These are phyloP conservation scores for Rhinophrynus dorsalis DNA, from an alignment of 2,797 vertebrate genomes.

Conservation along the genomic window DNA sequence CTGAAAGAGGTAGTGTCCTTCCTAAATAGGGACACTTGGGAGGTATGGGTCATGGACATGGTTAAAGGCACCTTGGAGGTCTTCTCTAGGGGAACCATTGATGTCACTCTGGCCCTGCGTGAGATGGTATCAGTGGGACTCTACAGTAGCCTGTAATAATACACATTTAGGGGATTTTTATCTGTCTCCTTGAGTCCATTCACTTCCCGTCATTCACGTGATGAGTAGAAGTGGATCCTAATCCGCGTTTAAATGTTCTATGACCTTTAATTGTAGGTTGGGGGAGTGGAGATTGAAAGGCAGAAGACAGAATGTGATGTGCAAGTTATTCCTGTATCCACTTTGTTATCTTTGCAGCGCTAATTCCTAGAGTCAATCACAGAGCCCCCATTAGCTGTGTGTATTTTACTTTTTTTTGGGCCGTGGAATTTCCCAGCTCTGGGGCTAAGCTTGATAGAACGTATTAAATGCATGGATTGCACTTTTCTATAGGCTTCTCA, in stretches of 20 bases:
- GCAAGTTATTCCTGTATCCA: constrained; percentile 18
- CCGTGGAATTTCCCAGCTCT: constrained; percentile 34
- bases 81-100: too few species aligned
- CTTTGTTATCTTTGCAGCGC: constrained; percentile 28
- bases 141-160: too few species aligned
- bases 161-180: not conserved
- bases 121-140: too few species aligned
- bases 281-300: constrained; percentile 10
- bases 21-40: too few species aligned
- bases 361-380: constrained; percentile 34
- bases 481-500: too few species aligned
- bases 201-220: constrained; percentile 1
- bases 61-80: too few species aligned
- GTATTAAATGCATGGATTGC: not conserved
- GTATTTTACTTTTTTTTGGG: not conserved
- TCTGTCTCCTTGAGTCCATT: not conserved
- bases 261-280: constrained; percentile 15
- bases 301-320: constrained; percentile 12
- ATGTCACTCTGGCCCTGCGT: too few species aligned
- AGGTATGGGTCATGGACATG: too few species aligned
- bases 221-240: constrained; percentile 1
- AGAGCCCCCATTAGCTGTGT: constrained; percentile 12
- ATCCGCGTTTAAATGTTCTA: constrained; percentile 24
- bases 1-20: too few species aligned
- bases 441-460: not conserved